These are phyloP conservation scores for Diplosoma virens DNA, from an alignment of 23 tunicate species.

Conservation along the genomic window DNA sequence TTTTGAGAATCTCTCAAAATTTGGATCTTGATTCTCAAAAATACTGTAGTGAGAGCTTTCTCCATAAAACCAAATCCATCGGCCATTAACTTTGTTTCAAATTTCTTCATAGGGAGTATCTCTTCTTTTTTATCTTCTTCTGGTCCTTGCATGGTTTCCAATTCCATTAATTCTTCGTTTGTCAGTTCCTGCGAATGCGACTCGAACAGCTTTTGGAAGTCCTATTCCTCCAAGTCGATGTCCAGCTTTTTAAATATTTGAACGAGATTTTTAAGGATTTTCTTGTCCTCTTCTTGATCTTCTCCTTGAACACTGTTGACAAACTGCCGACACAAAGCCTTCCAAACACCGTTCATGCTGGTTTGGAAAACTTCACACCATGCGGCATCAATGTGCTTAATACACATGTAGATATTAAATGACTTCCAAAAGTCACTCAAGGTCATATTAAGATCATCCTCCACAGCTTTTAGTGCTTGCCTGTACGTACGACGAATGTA, in stretches of 20 bases:
- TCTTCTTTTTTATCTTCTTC: slow-evolving; percentile 35
- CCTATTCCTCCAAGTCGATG: slow-evolving; percentile 28
- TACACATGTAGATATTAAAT: slow-evolving; percentile 28
- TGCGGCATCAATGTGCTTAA: slow-evolving; percentile 42
- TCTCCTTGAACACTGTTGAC: slow-evolving; percentile 4
- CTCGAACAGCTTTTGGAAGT: slow-evolving; percentile 30
- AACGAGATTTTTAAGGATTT: slow-evolving; percentile 34
- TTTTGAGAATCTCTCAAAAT: slow-evolving; percentile 33
- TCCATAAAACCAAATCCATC: slow-evolving; percentile 28
- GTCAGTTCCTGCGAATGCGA: slow-evolving; percentile 31
- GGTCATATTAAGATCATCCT: not conserved
- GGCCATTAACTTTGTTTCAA: slow-evolving; percentile 42
- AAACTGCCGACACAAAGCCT: slow-evolving; percentile 39
- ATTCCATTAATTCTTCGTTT: slow-evolving; percentile 31
- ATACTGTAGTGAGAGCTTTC: slow-evolving; percentile 30
- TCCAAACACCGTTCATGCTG: slow-evolving; percentile 27
- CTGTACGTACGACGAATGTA: slow-evolving; percentile 4
- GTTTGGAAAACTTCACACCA: slow-evolving; percentile 37
- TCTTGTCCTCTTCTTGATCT: slow-evolving; percentile 14
- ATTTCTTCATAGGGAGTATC: slow-evolving; percentile 19
- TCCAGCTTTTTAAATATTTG: slow-evolving; percentile 36
- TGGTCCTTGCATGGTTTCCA: slow-evolving; percentile 36
- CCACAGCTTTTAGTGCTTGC: slow-evolving; percentile 24
- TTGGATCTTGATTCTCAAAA: slow-evolving; percentile 34
- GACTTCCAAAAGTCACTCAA: slow-evolving; percentile 12